phyloP scores from a whole-genome alignment of 2,797 vertebrate species.

The Apodemus agrarius region DNA sequence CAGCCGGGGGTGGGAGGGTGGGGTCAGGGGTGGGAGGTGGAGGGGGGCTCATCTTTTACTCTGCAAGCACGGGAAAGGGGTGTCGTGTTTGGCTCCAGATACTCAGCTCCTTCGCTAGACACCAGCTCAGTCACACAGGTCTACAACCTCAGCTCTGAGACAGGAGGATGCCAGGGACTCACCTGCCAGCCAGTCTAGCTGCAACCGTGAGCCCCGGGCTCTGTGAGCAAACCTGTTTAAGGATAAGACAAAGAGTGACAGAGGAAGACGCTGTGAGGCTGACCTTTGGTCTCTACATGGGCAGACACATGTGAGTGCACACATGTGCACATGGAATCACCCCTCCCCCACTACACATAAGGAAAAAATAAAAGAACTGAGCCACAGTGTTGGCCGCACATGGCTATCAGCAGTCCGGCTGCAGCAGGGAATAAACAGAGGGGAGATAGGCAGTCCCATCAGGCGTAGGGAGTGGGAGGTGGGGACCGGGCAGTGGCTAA shows the following conservation, averaged over 20 bases:
- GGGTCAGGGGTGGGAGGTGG: too few species aligned
- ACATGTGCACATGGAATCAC: too few species aligned
- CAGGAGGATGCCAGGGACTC: background rate
- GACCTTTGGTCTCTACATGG: background rate
- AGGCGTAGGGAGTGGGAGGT: background rate
- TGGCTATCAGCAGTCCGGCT: background rate
- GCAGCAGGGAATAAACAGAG: background rate
- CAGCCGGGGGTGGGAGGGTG: rapidly evolving
- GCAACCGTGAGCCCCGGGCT: background rate
- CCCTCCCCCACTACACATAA: background rate
- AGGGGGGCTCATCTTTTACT: background rate
- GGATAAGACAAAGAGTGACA: background rate
- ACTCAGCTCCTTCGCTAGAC: background rate
- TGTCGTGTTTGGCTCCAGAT: too few species aligned
- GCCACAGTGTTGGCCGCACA: background rate
- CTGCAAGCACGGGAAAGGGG: background rate
- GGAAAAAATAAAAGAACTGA: background rate
- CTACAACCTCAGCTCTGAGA: background rate
- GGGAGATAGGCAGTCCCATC: background rate
- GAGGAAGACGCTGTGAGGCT: background rate
- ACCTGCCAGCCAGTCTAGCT: too few species aligned
- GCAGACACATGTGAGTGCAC: background rate
- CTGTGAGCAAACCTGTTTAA: background rate
- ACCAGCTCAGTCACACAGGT: background rate
- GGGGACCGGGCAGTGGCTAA: background rate